Base-by-base conservation (phyloP, 2,888 invertebrate genomes). In the Balanococcus diminutus region DNA sequence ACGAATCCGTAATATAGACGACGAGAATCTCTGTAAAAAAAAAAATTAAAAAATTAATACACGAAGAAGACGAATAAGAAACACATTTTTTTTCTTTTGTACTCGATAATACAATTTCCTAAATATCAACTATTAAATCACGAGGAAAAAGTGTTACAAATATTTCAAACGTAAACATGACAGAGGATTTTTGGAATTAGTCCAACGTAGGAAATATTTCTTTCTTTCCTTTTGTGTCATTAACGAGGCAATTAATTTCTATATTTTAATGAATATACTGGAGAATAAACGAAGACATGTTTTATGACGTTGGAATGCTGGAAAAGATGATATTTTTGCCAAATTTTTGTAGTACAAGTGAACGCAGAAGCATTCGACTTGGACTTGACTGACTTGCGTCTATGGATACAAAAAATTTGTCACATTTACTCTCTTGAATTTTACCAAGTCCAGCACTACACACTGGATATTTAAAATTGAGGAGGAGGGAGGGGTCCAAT, bases 91-190 rank as follows among this genome's bases (percentile, higher is more conserved):
- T 56, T 22, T 19, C 56, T 19, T 56, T 31, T 28, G 14, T 16
- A 28, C 28, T 67, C 28, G 28, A 67, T n/a, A n/a, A n/a, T 67
- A 67, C 36, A 36, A 36, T 16, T 79, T 32, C 28, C 32, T 79
- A 36, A 19, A 79, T 36, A 79, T 36, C 22, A 36, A 6, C 75
- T 36, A 79, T 79, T 79, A 36, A 79, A 36, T 79, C 75, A 79
- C 16, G 9, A 22, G 14, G 31, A 31, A 31, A 56, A 56, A 67
- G 75, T 36, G 32, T 79, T 36, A 79, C 75, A 79, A 79, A 36
- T 79, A 79, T 79, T 79, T 79, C 75, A 79, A 79, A 79, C 36
- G 11, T 36, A 79, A 79, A 79, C 36, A 79, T 36, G 36, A 79
- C 75, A 79, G 67, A 31, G 19, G 67, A 67, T 79, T 79, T 31